Percentiles rank a stretch among this genome's conserved stretches.
Evolutionary conservation across 1,140 invertebrate species (phyloP).

Genomic region (Saccostrea glomerata): DNA sequence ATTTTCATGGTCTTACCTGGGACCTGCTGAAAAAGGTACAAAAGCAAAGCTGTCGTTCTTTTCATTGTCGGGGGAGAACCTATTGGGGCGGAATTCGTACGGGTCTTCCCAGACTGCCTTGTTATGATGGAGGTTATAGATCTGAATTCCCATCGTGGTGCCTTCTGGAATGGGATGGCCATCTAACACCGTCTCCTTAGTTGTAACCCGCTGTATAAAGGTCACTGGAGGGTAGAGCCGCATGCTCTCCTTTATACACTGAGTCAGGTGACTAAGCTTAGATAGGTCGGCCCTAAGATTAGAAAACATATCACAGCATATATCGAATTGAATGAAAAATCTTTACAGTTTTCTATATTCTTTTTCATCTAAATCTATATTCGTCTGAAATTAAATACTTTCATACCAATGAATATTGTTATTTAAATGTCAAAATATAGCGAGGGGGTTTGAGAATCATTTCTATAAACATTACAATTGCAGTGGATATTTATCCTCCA

Average conservation of each 20-base stretch:
- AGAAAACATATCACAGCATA: not conserved
- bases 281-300: conserved; percentile 64
- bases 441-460: too few species aligned
- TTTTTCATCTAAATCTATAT: too few species aligned
- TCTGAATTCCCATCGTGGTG: conserved; percentile 55
- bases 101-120: conserved; percentile 54
- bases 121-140: conserved; percentile 63
- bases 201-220: conserved; percentile 85
- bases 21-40: conserved; percentile 75
- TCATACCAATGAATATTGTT: too few species aligned
- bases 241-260: conserved; percentile 77
- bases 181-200: conserved; percentile 82
- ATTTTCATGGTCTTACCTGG: conserved; percentile 59
- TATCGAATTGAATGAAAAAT: not conserved
- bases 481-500: too few species aligned
- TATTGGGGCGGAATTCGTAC: conserved; percentile 67
- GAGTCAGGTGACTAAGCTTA: conserved; percentile 74
- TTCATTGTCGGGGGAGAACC: conserved; percentile 71
- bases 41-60: conserved; percentile 68
- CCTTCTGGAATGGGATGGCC: conserved; percentile 60
- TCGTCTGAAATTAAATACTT: too few species aligned
- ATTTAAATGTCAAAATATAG: too few species aligned
- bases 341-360: too few species aligned
- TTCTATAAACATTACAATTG: too few species aligned
- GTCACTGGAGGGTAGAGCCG: conserved; percentile 80